Percentiles rank a stretch among this genome's conserved stretches.
These are phyloP conservation scores for Acanthochromis polyacanthus DNA, from an alignment of 2,113 vertebrate genomes.

Conservation along the genomic window DNA sequence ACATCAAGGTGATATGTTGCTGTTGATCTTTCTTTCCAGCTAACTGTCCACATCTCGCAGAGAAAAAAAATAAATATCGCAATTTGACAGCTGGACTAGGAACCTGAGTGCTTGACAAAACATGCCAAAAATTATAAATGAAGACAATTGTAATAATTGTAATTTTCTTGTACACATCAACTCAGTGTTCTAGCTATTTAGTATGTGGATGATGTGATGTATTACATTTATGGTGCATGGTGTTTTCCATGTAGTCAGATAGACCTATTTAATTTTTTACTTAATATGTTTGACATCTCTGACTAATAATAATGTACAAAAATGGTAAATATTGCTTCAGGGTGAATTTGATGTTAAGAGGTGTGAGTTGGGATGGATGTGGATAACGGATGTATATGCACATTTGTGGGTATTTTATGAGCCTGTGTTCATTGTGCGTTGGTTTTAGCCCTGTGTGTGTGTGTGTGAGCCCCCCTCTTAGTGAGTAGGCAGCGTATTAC, in stretches of 20 bases:
- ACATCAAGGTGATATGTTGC: neutral
- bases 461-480: slow-evolving; percentile 1
- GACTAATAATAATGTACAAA: neutral
- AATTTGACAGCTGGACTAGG: neutral
- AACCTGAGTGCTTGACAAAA: neutral
- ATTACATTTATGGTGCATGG: neutral
- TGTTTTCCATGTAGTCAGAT: slow-evolving; percentile 4
- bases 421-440: slow-evolving; percentile 41
- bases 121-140: too few species aligned
- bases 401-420: slow-evolving; percentile 25
- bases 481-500: slow-evolving; percentile 73
- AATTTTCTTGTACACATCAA: slow-evolving; percentile 6
- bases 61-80: slow-evolving; percentile 5
- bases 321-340: slow-evolving; percentile 3
- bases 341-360: slow-evolving; percentile 23
- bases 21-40: neutral
- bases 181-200: neutral
- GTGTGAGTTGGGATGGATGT: slow-evolving; percentile 40
- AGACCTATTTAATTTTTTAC: neutral
- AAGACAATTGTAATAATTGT: neutral
- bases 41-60: neutral
- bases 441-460: slow-evolving; percentile 32
- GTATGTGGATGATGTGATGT: neutral
- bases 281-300: slow-evolving; percentile 6
- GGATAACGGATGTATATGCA: slow-evolving; percentile 40